These are phyloP conservation scores for Phorcus lineatus DNA, from an alignment of 2,888 invertebrate species.

Conservation along the genomic window DNA sequence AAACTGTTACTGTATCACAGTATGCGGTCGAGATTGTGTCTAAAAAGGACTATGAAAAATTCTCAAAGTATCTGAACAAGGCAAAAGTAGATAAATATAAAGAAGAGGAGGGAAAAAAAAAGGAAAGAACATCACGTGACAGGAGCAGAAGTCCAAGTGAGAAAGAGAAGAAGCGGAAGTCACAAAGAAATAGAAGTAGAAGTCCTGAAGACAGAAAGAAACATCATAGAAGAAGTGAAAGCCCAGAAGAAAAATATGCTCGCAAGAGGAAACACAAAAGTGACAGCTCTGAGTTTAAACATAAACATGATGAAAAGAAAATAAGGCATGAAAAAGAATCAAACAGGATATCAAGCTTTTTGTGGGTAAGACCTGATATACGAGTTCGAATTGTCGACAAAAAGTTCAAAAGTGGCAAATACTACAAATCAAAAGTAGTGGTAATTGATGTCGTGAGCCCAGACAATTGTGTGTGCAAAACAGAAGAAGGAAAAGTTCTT, in stretches of 20 bases:
- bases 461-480: slow-evolving; percentile 72
- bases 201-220: slow-evolving; percentile 16
- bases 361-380: slow-evolving; percentile 73
- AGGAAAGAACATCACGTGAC: slow-evolving; percentile 15
- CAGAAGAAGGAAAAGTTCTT: slow-evolving; percentile 72
- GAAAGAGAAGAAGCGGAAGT: background rate
- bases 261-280: background rate
- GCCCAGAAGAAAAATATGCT: slow-evolving; percentile 11
- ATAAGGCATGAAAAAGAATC: background rate
- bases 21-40: slow-evolving; percentile 86
- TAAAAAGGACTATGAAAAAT: slow-evolving; percentile 86
- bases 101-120: slow-evolving; percentile 41
- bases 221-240: slow-evolving; percentile 15
- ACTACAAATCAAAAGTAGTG: slow-evolving; percentile 67
- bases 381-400: slow-evolving; percentile 74
- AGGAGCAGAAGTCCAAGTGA: slow-evolving; percentile 22
- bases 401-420: slow-evolving; percentile 72
- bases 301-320: background rate
- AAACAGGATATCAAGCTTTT: background rate
- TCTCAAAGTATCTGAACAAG: slow-evolving; percentile 92
- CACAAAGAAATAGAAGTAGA: background rate
- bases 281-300: background rate
- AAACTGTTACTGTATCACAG: slow-evolving; percentile 79
- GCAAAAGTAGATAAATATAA: slow-evolving; percentile 56
- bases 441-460: slow-evolving; percentile 72